Evolutionary conservation across 2,888 invertebrate genomes (phyloP).

Genomic region (Sesamia inferens): DNA sequence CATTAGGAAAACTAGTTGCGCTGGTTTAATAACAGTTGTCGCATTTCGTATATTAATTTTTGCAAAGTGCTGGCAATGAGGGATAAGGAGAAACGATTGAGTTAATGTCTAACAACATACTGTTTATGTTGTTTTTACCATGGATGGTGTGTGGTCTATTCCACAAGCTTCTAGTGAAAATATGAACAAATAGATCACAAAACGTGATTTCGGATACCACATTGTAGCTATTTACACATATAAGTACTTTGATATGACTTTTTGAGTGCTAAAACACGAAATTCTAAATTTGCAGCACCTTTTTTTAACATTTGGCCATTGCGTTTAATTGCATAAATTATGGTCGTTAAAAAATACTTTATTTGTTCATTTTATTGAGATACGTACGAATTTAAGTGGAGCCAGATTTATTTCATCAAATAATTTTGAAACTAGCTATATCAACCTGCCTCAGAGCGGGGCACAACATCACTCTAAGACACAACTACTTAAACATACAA

Average conservation of each 20-base stretch:
- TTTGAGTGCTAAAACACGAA: no score
- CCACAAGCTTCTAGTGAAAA: neutral
- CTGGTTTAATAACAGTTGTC: conserved; percentile 40
- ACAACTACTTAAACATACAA: conserved; percentile 40
- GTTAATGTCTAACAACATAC: conserved; percentile 1
- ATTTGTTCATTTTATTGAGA: neutral
- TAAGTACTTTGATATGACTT: no score
- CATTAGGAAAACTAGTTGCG: conserved; percentile 29
- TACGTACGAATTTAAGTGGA: neutral
- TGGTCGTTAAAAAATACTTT: no score
- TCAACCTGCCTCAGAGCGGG: conserved; percentile 25
- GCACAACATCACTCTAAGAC: conserved; percentile 25
- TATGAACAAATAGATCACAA: neutral
- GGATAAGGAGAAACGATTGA: conserved; percentile 22
- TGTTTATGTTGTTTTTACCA: no score
- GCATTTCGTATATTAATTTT: conserved; percentile 34
- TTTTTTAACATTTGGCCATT: no score
- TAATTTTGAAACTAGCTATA: neutral
- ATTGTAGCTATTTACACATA: neutral
- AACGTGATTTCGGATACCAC: neutral
- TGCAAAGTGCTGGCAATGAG: conserved; percentile 19
- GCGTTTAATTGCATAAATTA: no score
- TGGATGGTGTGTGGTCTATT: neutral
- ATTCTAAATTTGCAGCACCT: no score
- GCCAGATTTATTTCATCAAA: neutral